Evolutionary conservation across 2,797 vertebrate species (phyloP).

Genomic region (Eulemur rubriventer): DNA sequence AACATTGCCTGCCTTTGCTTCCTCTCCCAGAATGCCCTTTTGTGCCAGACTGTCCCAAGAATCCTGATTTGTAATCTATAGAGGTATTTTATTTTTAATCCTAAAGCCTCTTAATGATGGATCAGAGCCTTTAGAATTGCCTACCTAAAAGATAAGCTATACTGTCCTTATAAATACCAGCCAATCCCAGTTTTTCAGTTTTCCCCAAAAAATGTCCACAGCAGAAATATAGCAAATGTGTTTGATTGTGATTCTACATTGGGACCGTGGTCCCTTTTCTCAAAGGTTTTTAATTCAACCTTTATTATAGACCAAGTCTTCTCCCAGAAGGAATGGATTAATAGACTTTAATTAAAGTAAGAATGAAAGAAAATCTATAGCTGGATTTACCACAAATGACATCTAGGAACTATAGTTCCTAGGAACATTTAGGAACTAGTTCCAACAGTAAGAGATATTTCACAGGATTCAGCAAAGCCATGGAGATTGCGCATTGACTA

Average conservation of each 20-base stretch:
- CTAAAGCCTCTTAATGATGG: conserved; percentile 82
- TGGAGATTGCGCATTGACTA: conserved; percentile 54
- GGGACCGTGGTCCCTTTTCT: conserved; percentile 16
- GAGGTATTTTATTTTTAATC: conserved; percentile 83
- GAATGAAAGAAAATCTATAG: conserved; percentile 70
- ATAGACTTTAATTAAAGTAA: conserved; percentile 76
- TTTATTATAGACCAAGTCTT: conserved; percentile 61
- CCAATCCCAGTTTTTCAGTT: conserved; percentile 69
- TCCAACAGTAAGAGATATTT: conserved; percentile 58
- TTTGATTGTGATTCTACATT: conserved; percentile 72
- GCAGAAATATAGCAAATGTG: conserved; percentile 74
- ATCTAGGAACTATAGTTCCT: not conserved
- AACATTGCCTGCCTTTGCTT: conserved; percentile 81
- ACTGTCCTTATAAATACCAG: conserved; percentile 78
- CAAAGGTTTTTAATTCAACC: conserved; percentile 64
- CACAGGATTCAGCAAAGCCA: conserved; percentile 35
- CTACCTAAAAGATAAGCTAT: conserved; percentile 77
- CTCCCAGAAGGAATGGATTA: conserved; percentile 69
- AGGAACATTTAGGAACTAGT: conserved; percentile 58
- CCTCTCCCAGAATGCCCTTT: conserved; percentile 70
- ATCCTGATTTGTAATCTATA: conserved; percentile 81
- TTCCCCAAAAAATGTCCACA: conserved; percentile 55
- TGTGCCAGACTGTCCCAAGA: conserved; percentile 78
- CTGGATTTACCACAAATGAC: conserved; percentile 33
- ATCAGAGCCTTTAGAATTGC: conserved; percentile 80